A percentile compares a stretch with the other conserved stretches of the same genome.
phyloP scores from a whole-genome alignment of 2,888 invertebrate species.

The Aporophyla nigra region DNA sequence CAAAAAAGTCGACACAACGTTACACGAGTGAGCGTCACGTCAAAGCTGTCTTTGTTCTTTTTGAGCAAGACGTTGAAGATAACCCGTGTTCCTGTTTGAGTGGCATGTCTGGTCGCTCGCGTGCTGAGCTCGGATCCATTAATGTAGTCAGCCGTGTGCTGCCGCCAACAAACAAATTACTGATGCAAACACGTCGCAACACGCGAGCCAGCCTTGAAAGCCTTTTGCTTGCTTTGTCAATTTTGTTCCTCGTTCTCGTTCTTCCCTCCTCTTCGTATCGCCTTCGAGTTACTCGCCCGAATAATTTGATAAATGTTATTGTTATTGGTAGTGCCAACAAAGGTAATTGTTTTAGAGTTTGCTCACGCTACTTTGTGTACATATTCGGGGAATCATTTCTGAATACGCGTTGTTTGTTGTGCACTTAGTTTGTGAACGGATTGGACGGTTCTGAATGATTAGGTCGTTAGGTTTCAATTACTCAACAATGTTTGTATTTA shows the following conservation, averaged over 20 bases:
- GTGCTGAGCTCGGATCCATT: slow-evolving; percentile 87
- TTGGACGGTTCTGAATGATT: slow-evolving; percentile 45
- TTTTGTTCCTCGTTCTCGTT: slow-evolving; percentile 72
- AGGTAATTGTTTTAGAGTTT: slow-evolving; percentile 83
- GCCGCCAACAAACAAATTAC: slow-evolving; percentile 90
- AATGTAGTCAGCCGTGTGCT: slow-evolving; percentile 87
- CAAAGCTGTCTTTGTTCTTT: slow-evolving; percentile 68
- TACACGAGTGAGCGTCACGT: slow-evolving; percentile 59
- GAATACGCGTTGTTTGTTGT: slow-evolving; percentile 62
- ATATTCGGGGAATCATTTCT: slow-evolving; percentile 64
- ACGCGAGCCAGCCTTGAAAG: slow-evolving; percentile 88
- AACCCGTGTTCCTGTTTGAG: slow-evolving; percentile 68
- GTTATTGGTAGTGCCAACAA: slow-evolving; percentile 86
- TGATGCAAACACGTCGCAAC: slow-evolving; percentile 90
- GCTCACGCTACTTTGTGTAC: slow-evolving; percentile 75
- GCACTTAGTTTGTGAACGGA: slow-evolving; percentile 53
- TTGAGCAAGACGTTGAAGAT: slow-evolving; percentile 73
- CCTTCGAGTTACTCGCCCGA: slow-evolving; percentile 70
- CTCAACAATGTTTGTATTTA: slow-evolving; percentile 37
- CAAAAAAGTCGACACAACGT: slow-evolving; percentile 45
- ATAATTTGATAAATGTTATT: slow-evolving; percentile 86
- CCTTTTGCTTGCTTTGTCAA: slow-evolving; percentile 89
- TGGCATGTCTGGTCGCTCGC: slow-evolving; percentile 81
- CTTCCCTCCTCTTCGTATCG: slow-evolving; percentile 73
- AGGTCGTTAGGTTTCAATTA: slow-evolving; percentile 35